Evolutionary conservation across 2,888 invertebrate genomes (phyloP).

Genomic region (Pheosia tremula): DNA sequence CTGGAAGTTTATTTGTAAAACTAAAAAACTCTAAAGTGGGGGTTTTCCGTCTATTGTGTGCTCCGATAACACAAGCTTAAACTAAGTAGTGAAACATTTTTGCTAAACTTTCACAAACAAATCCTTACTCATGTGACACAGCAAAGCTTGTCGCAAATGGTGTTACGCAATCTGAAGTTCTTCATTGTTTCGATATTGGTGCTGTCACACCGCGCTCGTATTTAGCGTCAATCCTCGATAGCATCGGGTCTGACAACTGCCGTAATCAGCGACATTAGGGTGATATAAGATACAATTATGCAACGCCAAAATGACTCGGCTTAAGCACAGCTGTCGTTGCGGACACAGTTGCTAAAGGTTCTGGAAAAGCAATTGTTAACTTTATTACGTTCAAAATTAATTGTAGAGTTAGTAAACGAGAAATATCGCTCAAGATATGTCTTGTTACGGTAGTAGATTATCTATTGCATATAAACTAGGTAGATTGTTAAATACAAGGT

Average conservation of each 20-base stretch:
- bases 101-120: conserved; percentile 55
- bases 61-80: background rate
- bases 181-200: conserved; percentile 81
- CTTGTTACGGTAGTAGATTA: background rate
- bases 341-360: background rate
- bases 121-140: conserved; percentile 55
- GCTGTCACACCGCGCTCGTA: conserved; percentile 78
- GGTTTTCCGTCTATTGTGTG: too few species aligned
- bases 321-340: conserved; percentile 35
- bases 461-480: background rate
- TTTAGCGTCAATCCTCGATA: conserved; percentile 83
- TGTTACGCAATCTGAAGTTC: conserved; percentile 71
- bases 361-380: background rate
- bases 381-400: background rate
- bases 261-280: conserved; percentile 69
- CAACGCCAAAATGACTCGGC: conserved; percentile 49
- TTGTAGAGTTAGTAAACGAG: background rate
- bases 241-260: conserved; percentile 65
- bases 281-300: conserved; percentile 66
- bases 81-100: conserved; percentile 5
- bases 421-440: background rate
- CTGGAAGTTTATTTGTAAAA: too few species aligned
- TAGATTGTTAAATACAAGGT: background rate
- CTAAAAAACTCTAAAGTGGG: too few species aligned
- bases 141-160: conserved; percentile 67